Evolutionary conservation across 2,888 invertebrate species (phyloP), one percentile per base, ranked within the genome.

Genomic region (Neoascia interrupta): DNA sequence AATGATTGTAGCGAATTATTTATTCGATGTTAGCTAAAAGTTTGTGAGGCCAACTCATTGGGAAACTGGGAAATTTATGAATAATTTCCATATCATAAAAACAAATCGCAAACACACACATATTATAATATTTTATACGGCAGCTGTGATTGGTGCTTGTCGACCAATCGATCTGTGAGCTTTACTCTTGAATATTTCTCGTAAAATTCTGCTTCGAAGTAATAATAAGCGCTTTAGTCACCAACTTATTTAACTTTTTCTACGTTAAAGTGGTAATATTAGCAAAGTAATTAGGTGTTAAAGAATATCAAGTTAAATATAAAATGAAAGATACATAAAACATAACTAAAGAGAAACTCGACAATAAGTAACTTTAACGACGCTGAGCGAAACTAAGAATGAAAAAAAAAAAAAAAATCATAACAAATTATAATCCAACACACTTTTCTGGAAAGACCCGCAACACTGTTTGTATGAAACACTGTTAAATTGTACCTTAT

Each of bases 341-440:
- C n/a, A n/a, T 47, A 36, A 79, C 79, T 79, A 79, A 66, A 68
- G 53, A 56, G 60, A 61, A 79, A 79, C 79, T 79, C 49, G 79
- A 79, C 79, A 79, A 79, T 79, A 79, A 79, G 54, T 79, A 72
- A 73, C 34, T 73, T 79, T 79, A 79, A 73, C 49, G 47, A 76
- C 64, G 60, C 76, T 76, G 58, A 72, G 72, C 72, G 49, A 72
- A 72, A 72, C 72, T 64, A 21, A 64, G 16, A 53, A 64, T 63
- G 37, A 54, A 74, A 21, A 10, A 21, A 13, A 47, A 31, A 3
- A 31, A 31, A 26, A 26, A 26, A 26, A 26, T 5, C 5, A 26
- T 5, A 8, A 26, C 5, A 26, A 26, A 26, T 26, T 5, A 26
- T 4, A 26, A 26, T n/a, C n/a, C n/a, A 26, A 26, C 5, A 26